Evolutionary conservation across 2,797 vertebrate species (phyloP), one percentile per base, ranked within the genome.

Genomic region (Urocyon cinereoargenteus): DNA sequence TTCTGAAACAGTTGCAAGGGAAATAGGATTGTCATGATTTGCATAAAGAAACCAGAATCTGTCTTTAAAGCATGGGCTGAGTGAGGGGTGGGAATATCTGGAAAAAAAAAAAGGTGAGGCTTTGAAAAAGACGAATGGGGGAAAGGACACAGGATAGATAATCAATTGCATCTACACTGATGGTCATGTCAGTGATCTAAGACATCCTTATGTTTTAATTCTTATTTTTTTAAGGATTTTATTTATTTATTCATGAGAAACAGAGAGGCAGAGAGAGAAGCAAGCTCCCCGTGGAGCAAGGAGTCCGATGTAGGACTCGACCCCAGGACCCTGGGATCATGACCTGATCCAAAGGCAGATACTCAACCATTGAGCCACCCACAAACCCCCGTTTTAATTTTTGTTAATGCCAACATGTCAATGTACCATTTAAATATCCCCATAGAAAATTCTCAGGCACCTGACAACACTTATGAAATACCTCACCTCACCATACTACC

Each of bases 1-100:
- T 91, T 82, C 86, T 75, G 51, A 84, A 94, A 92, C 45, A 61
- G 28, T 78, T 93, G 19, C n/a, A 57, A 97, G 26, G 51, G 40
- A 90, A 94, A 62, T 13, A 73, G 1, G 34, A 77, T 68, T 92
- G 21, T 40, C 77, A 75, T 24, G 40, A 85, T 87, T 83, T 92
- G 7, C 84, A 53, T 51, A 89, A 73, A 79, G 34, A 96, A 96
- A 61, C 28, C 22, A 81, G 57, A 91, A 64, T 70, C 14, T 78
- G 13, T n/a, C 62, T 45, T 77, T 73, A 61, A 40, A 91, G 49
- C 3, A 18, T 34, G 28, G 11, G 21, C 31, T 45, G 6, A 26
- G 14, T n/a, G 57, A 70, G 40, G 24, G 1, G 13, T 28, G 45
- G n/a, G 28, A 49, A 57, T 59, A 79, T 14, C 49, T 77, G 15